Evolutionary conservation across 2,797 vertebrate genomes (phyloP).

Genomic region (Crax fasciolata): DNA sequence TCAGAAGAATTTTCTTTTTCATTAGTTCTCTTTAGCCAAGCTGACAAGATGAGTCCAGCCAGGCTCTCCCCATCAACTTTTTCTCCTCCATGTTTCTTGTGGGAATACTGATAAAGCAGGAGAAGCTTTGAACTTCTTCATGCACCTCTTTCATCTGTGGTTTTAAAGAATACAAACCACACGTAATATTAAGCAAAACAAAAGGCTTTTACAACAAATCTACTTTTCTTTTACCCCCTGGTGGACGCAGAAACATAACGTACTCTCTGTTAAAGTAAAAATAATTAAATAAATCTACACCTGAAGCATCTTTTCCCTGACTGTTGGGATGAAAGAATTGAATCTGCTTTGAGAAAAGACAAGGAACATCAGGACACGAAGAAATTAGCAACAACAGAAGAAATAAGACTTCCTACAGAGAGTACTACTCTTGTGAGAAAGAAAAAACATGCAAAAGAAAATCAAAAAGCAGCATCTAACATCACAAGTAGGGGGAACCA

Average conservation of each 20-base stretch:
- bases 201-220: not conserved
- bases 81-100: slow-evolving; percentile 1
- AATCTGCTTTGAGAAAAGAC: not conserved
- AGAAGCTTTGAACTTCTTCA: slow-evolving; percentile 62
- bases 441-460: not conserved
- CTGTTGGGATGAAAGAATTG: slow-evolving; percentile 3
- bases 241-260: not conserved
- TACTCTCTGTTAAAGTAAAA: slow-evolving; percentile 1
- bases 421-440: not conserved
- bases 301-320: not conserved
- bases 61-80: not conserved
- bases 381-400: not conserved
- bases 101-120: slow-evolving; percentile 41
- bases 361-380: not conserved
- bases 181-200: not conserved
- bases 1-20: not conserved
- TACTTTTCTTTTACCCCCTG: not conserved
- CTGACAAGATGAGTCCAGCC: not conserved
- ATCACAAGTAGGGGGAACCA: not conserved
- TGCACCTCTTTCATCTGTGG: slow-evolving; percentile 40
- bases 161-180: slow-evolving; percentile 19
- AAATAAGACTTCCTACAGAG: not conserved
- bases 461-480: not conserved
- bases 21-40: not conserved
- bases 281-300: not conserved